These are phyloP conservation scores for Drosophila monieri DNA, from an alignment of 2,888 invertebrate species.

Conservation along the genomic window DNA sequence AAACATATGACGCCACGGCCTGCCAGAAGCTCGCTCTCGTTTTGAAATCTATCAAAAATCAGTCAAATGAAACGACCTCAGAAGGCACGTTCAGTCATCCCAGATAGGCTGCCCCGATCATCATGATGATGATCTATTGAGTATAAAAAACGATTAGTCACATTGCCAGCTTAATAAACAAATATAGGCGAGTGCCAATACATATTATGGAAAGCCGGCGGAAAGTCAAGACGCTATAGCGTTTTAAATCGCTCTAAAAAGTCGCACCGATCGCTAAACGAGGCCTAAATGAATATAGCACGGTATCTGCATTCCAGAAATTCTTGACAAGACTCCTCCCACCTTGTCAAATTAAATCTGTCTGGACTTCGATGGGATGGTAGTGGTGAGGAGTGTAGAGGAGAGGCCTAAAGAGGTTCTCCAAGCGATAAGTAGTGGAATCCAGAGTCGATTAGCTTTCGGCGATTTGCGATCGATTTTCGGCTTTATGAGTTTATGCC, in stretches of 20 bases:
- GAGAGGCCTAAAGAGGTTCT: not conserved
- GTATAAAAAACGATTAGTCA: constrained; percentile 36
- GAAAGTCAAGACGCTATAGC: constrained; percentile 1
- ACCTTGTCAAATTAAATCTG: constrained; percentile 11
- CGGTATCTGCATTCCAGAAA: constrained; percentile 13
- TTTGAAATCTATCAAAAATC: constrained; percentile 6
- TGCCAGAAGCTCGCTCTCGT: constrained; percentile 2
- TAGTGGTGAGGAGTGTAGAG: not conserved
- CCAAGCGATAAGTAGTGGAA: constrained; percentile 11
- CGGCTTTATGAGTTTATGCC: constrained; percentile 41
- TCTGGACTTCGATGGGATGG: constrained; percentile 6
- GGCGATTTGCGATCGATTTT: constrained; percentile 34
- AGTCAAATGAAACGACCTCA: constrained; percentile 20
- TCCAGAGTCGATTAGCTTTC: constrained; percentile 1
- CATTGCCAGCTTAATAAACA: constrained; percentile 18
- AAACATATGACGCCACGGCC: constrained; percentile 33
- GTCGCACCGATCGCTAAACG: not conserved
- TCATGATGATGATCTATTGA: constrained; percentile 9
- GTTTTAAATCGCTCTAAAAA: constrained; percentile 7
- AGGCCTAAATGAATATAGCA: constrained; percentile 7
- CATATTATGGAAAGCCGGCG: not conserved
- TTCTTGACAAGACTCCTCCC: constrained; percentile 2
- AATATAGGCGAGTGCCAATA: not conserved
- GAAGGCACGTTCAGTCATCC: constrained; percentile 59
- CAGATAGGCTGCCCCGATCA: constrained; percentile 26